A percentile compares a stretch with the other conserved stretches of the same genome.
phyloP scores from a whole-genome alignment of 2,888 invertebrate genomes.

The Endotricha flammealis region DNA sequence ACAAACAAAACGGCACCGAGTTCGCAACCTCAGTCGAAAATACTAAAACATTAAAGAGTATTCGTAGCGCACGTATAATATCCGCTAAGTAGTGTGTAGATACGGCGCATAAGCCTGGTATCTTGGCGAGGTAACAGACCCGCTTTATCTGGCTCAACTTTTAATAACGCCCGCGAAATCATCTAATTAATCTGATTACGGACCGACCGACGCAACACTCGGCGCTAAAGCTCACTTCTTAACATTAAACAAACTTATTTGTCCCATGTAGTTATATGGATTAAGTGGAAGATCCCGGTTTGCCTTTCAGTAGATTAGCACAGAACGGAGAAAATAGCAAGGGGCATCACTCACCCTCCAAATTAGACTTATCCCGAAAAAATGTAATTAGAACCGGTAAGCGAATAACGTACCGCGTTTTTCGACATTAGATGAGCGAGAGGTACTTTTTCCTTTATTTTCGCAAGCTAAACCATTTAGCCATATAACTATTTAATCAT shows the following conservation, averaged over 20 bases:
- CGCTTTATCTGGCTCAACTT: conserved; percentile 70
- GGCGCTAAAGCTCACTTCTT: conserved; percentile 62
- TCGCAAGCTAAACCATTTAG: too few species aligned
- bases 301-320: conserved; percentile 40
- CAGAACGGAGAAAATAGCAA: conserved; percentile 33
- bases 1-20: conserved; percentile 73
- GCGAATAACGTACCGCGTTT: not conserved
- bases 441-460: too few species aligned
- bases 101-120: conserved; percentile 65
- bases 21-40: conserved; percentile 76
- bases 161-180: conserved; percentile 75
- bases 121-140: conserved; percentile 67
- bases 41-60: conserved; percentile 76
- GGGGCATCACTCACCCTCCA: conserved; percentile 32
- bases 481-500: too few species aligned
- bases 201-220: conserved; percentile 57
- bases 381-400: not conserved
- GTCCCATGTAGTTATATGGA: conserved; percentile 57
- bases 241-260: conserved; percentile 66
- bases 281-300: conserved; percentile 43
- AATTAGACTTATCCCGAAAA: conserved; percentile 26
- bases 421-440: too few species aligned
- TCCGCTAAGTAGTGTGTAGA: conserved; percentile 66
- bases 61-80: conserved; percentile 69
- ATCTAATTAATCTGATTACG: conserved; percentile 75